Conservation (phyloP, 2,888 invertebrate species). For the Abscondita cerata region DNA sequence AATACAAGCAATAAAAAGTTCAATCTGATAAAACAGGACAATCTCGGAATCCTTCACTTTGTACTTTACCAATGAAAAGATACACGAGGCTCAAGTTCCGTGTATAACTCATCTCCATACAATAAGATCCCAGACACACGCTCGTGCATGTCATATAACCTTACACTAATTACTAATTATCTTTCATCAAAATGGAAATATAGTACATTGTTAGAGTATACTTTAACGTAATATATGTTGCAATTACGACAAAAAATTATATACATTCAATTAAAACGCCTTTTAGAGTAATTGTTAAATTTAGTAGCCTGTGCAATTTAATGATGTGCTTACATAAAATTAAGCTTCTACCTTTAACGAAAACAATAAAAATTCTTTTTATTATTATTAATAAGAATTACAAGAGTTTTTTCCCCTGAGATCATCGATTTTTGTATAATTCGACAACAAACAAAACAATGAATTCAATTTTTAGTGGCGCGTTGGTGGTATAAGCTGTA, state of each 20-base stretch:
- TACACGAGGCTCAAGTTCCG: slow-evolving; percentile 10
- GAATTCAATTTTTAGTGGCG: too few species aligned
- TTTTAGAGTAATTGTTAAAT: slow-evolving; percentile 34
- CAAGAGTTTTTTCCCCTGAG: too few species aligned
- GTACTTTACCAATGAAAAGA: background rate
- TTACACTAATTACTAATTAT: slow-evolving; percentile 47
- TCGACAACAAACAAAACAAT: too few species aligned
- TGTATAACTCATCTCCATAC: slow-evolving; percentile 42
- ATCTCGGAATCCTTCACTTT: slow-evolving; percentile 33
- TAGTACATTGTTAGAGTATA: slow-evolving; percentile 38
- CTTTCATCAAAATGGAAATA: slow-evolving; percentile 44
- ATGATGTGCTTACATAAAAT: slow-evolving; percentile 8
- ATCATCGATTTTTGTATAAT: too few species aligned
- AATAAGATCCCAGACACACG: slow-evolving; percentile 37
- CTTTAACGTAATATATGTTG: slow-evolving; percentile 24
- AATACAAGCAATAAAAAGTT: slow-evolving; percentile 18
- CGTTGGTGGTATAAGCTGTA: too few species aligned
- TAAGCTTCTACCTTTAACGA: too few species aligned
- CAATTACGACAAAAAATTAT: slow-evolving; percentile 23
- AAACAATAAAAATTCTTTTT: too few species aligned
- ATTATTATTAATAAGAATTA: too few species aligned
- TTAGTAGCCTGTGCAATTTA: slow-evolving; percentile 16
- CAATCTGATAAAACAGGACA: slow-evolving; percentile 37
- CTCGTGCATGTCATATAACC: slow-evolving; percentile 40
- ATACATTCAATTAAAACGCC: slow-evolving; percentile 35